Conservation (phyloP, 2,113 vertebrate genomes). For the Corythornis vintsioides region DNA sequence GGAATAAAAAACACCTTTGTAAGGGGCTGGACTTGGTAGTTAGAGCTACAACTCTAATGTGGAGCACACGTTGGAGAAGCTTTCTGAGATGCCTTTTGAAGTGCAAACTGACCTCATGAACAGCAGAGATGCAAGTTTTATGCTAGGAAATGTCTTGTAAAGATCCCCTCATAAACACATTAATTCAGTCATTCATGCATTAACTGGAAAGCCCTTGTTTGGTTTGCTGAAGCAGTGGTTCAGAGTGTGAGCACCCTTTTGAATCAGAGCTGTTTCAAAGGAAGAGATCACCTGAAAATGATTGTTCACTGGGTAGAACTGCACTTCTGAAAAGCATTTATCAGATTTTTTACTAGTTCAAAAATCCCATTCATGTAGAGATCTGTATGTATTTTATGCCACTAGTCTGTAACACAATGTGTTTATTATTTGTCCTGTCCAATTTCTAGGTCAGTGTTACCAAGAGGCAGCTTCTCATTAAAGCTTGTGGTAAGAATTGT, state of each 20-base stretch:
- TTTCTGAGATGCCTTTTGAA: constrained; percentile 1
- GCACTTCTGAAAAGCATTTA: constrained; percentile 8
- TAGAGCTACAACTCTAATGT: not conserved
- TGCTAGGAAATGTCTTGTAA: not conserved
- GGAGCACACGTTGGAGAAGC: not conserved
- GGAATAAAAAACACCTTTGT: not conserved
- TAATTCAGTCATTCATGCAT: not conserved
- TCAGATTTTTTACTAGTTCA: not conserved
- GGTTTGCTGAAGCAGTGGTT: not conserved
- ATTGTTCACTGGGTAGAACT: not conserved
- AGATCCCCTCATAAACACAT: not conserved
- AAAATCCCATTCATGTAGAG: not conserved
- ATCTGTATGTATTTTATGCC: not conserved
- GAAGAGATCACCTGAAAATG: not conserved
- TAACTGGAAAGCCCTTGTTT: not conserved
- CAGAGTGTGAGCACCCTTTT: not conserved
- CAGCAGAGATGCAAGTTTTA: not conserved
- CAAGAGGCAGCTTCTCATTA: not conserved
- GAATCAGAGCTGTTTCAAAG: not conserved
- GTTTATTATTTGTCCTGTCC: not conserved
- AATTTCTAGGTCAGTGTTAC: constrained; percentile 13
- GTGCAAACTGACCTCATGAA: not conserved
- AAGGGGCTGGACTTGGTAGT: not conserved
- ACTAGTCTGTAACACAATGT: not conserved
- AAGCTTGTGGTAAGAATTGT: not conserved